phyloP scores from a whole-genome alignment of 1,140 invertebrate genomes.

The Rhagoletis pomonella region DNA sequence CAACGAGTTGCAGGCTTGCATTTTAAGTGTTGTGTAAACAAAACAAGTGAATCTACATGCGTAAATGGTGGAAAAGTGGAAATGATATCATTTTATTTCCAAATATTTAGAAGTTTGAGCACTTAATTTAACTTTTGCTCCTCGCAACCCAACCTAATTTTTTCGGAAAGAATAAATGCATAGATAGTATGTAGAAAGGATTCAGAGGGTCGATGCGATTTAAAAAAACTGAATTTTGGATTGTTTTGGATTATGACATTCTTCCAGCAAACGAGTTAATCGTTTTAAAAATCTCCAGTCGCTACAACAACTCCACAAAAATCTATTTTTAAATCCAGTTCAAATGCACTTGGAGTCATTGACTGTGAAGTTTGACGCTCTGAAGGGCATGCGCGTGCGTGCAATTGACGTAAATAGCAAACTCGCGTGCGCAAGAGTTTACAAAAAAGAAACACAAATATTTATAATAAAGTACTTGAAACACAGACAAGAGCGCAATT shows the following conservation, averaged over 20 bases:
- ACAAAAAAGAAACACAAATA: not conserved
- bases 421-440: not conserved
- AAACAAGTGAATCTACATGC: not conserved
- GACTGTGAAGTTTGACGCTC: not conserved
- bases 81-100: not conserved
- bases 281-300: not conserved
- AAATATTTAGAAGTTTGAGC: too few relatives aligned
- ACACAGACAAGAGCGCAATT: not conserved
- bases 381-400: constrained; percentile 8
- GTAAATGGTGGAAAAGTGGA: not conserved
- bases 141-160: too few relatives aligned
- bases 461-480: not conserved
- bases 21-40: constrained; percentile 29
- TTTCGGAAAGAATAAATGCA: not conserved
- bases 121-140: too few relatives aligned
- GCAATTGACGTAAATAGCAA: not conserved
- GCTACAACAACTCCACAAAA: not conserved
- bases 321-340: not conserved
- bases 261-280: too few relatives aligned
- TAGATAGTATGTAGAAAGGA: not conserved
- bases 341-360: not conserved
- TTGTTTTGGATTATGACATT: too few relatives aligned
- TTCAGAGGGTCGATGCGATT: not conserved
- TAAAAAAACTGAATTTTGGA: not conserved
- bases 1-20: not conserved